Evolutionary conservation across 2,113 vertebrate species (phyloP).

Genomic region (Phyllostomus hastatus): DNA sequence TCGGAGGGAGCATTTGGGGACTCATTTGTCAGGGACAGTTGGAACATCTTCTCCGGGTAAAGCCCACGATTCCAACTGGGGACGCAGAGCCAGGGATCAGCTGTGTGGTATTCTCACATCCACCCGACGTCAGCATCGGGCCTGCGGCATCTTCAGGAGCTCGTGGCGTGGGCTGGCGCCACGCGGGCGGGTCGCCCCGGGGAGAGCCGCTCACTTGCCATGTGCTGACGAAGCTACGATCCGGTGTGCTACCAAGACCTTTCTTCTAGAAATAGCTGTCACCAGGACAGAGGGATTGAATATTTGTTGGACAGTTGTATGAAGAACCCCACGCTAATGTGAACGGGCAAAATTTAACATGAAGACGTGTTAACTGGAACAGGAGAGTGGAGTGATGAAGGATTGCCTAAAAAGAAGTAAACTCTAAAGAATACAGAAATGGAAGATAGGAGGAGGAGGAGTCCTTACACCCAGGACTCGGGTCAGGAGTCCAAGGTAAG

Average conservation of each 20-base stretch:
- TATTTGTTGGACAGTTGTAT: neutral
- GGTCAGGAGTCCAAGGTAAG: neutral
- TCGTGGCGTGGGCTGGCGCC: neutral
- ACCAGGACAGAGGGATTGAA: neutral
- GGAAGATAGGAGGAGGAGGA: neutral
- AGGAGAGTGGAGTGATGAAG: neutral
- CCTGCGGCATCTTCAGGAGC: neutral
- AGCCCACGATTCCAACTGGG: constrained; percentile 46
- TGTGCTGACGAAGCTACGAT: neutral
- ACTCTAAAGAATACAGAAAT: neutral
- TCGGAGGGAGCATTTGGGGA: constrained; percentile 37
- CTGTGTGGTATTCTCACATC: constrained; percentile 3
- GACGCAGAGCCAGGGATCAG: neutral
- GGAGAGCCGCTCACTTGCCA: constrained; percentile 25
- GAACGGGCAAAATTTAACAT: neutral
- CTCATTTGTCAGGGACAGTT: constrained; percentile 7
- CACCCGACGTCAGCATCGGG: neutral
- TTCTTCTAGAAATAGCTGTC: constrained; percentile 68
- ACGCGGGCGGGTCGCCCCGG: neutral
- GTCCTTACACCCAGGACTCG: too few relatives aligned
- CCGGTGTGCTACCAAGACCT: constrained; percentile 47
- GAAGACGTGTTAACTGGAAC: neutral
- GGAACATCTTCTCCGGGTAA: constrained; percentile 14
- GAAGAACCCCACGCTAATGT: neutral
- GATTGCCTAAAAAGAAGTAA: neutral